phyloP scores from a whole-genome alignment of 2,797 vertebrate species.

The Rhynchotus rufescens region DNA sequence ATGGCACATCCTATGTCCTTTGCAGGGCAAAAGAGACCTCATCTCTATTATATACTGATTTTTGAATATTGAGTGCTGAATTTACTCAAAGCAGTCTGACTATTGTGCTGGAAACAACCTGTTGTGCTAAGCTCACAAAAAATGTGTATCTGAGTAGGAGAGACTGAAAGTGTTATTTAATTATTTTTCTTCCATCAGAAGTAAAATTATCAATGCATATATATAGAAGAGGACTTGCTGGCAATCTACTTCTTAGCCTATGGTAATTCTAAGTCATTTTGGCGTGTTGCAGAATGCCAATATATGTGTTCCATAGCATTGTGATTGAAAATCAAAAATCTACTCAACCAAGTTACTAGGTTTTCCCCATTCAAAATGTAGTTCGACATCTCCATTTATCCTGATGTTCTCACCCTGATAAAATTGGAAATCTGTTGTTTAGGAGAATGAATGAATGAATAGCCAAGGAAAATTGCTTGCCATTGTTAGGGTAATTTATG shows the following conservation, averaged over 20 bases:
- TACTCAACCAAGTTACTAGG: neutral
- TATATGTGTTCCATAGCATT: neutral
- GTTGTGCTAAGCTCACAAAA: constrained; percentile 22
- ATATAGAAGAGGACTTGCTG: neutral
- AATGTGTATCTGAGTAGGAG: neutral
- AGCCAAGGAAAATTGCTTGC: neutral
- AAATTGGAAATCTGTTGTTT: constrained; percentile 5
- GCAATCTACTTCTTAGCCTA: neutral
- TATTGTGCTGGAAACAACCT: neutral
- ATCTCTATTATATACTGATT: neutral
- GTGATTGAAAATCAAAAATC: neutral
- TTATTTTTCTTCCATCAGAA: constrained; percentile 11
- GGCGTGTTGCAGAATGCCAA: neutral
- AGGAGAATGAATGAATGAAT: neutral
- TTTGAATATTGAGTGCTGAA: neutral
- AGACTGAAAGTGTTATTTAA: neutral
- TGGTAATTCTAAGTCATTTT: neutral
- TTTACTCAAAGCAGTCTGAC: neutral
- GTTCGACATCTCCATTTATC: constrained; percentile 10
- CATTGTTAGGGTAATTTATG: neutral
- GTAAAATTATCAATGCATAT: neutral
- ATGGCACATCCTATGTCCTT: neutral
- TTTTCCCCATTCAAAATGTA: neutral
- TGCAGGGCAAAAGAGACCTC: neutral
- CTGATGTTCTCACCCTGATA: neutral